Base-by-base conservation (phyloP, 2,797 vertebrate species). In the Neosilurus mollespiculum region DNA sequence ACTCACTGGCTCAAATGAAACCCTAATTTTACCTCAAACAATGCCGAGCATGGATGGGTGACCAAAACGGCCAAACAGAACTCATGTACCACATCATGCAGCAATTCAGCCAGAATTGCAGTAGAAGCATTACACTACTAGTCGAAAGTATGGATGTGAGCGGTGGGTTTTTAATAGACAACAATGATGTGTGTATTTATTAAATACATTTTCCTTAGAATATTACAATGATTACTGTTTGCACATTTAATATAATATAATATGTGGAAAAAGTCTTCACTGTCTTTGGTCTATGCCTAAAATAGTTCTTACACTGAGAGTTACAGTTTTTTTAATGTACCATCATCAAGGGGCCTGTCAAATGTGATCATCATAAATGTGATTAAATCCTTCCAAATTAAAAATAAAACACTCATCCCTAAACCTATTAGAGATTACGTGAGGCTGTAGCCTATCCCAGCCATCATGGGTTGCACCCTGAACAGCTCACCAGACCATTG, bases 181-280 rank as follows among this genome's bases (percentile, higher is more conserved):
- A 34, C 72, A 34, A 12, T 30, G 26, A 20, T 20, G 11, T 73
- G 81, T 83, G 62, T 79, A 65, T 54, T 81, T 53, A 18, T 76
- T 59, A 12, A 56, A 73, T 18, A 59, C 4, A 7, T 59, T 58
- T 30, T 37, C 3, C 7, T 20, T 0, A 37, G 30, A 61, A n/a
- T 26, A 34, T 56, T 59, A 58, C 2, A 61, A 9, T 9, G 34
- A 16, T 43, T 64, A 26, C 14, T 0, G 3, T 78, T 51, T 24
- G 1, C 22, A 78, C 34, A 43, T 11, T 20, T 76, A 59, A 16
- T 30, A 59, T 54, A 72, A 72, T 24, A 54, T 34, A 26, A 26
- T 16, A 73, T 56, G 26, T 26, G 51, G 15, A 7, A 54, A 54
- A 73, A 30, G n/a, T 1, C 16, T 37, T 67, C 30, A 66, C 26